Conservation (phyloP, 2,797 vertebrate species). For the Carduelis carduelis region DNA sequence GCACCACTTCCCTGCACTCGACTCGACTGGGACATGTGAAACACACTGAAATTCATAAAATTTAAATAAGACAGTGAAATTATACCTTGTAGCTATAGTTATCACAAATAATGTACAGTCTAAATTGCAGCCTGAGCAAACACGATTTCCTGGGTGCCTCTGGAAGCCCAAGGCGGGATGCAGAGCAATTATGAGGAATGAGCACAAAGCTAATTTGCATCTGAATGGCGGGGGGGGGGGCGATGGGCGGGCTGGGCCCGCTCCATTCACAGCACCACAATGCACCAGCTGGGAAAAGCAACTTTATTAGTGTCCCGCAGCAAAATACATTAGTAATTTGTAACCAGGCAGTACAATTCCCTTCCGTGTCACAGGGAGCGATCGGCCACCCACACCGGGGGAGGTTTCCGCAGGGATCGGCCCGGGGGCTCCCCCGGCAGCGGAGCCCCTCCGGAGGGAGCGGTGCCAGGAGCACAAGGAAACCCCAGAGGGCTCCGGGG, state of each 20-base stretch:
- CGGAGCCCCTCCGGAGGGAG: neutral
- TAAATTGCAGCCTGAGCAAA: constrained; percentile 66
- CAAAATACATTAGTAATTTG: constrained; percentile 65
- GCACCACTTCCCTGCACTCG: neutral
- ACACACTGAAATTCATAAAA: constrained; percentile 59
- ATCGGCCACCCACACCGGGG: neutral
- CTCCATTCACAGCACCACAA: constrained; percentile 59
- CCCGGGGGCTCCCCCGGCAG: neutral
- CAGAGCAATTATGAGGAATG: constrained; percentile 49
- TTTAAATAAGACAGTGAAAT: constrained; percentile 69
- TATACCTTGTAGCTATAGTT: constrained; percentile 62
- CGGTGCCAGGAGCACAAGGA: neutral
- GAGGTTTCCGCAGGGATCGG: neutral
- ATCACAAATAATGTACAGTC: constrained; percentile 57
- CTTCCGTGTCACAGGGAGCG: neutral
- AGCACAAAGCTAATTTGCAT: constrained; percentile 67
- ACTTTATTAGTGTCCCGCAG: constrained; percentile 73
- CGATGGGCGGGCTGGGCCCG: neutral
- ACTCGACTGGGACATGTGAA: constrained; percentile 45
- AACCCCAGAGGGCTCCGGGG: rapidly evolving
- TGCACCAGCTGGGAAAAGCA: constrained; percentile 62
- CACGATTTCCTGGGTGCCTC: constrained; percentile 46
- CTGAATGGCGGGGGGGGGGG: constrained; percentile 17
- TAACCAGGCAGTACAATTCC: constrained; percentile 51
- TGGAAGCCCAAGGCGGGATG: constrained; percentile 64